Conservation (phyloP, 2,888 invertebrate genomes). For the Drosophila engyochracea region DNA sequence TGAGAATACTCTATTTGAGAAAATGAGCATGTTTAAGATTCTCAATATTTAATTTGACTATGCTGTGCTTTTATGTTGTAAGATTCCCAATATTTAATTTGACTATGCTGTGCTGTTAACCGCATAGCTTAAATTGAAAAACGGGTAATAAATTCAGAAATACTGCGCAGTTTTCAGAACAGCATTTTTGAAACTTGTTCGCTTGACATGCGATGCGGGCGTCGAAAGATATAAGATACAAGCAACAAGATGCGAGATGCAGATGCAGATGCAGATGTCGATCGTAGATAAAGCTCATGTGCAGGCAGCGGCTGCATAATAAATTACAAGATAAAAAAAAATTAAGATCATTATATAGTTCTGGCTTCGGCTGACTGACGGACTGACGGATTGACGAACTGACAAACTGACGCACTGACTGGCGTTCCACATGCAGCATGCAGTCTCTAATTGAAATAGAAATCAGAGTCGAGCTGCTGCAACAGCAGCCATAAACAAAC, state of each 20-base stretch:
- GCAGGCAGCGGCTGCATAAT: slow-evolving; percentile 49
- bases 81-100: slow-evolving; percentile 43
- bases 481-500: slow-evolving; percentile 36
- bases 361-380: slow-evolving; percentile 19
- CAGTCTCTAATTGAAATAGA: slow-evolving; percentile 68
- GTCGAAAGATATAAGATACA: slow-evolving; percentile 23
- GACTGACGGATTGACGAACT: slow-evolving; percentile 10
- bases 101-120: slow-evolving; percentile 40
- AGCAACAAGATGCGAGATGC: slow-evolving; percentile 15
- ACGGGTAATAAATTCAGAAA: slow-evolving; percentile 63
- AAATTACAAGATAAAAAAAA: slow-evolving; percentile 52
- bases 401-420: slow-evolving; percentile 21
- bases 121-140: slow-evolving; percentile 68
- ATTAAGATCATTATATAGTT: slow-evolving; percentile 69
- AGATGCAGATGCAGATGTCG: slow-evolving; percentile 28
- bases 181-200: slow-evolving; percentile 53
- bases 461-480: slow-evolving; percentile 54
- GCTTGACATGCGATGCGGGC: slow-evolving; percentile 58
- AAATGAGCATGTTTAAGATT: slow-evolving; percentile 26
- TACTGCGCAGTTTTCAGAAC: slow-evolving; percentile 37
- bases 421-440: slow-evolving; percentile 63
- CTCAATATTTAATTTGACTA: slow-evolving; percentile 48
- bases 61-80: slow-evolving; percentile 33
- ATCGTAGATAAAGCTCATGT: slow-evolving; percentile 34
- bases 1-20: slow-evolving; percentile 8